A percentile compares a stretch with the other conserved stretches of the same genome.
These are phyloP conservation scores for rat (Rattus norvegicus) DNA, from an alignment of 2,113 vertebrate genomes.

Conservation along the genomic window DNA sequence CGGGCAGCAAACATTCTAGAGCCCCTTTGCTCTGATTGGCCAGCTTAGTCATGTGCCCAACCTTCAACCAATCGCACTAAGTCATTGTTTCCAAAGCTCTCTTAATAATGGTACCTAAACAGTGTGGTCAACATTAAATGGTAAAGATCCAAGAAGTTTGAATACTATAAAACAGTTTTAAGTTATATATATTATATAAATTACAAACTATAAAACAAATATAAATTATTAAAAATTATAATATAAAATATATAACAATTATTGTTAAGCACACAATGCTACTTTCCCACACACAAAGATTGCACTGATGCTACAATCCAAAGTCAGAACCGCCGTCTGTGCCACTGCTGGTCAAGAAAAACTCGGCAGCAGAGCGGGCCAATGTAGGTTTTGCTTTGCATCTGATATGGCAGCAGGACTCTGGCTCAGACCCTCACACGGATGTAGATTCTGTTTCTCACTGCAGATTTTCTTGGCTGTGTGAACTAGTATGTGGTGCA, in stretches of 20 bases:
- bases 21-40: background rate
- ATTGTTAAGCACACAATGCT: background rate
- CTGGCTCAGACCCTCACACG: background rate
- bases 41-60: background rate
- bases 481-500: background rate
- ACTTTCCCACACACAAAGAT: background rate
- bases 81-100: background rate
- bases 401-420: background rate
- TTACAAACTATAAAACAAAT: constrained; percentile 1
- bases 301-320: background rate
- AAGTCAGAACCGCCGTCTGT: background rate
- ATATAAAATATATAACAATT: background rate
- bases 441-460: background rate
- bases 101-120: background rate
- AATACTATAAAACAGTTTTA: background rate
- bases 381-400: background rate
- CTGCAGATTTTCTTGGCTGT: background rate
- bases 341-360: background rate
- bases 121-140: background rate
- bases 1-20: background rate
- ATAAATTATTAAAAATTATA: background rate
- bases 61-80: background rate
- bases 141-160: background rate
- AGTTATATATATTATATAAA: background rate
- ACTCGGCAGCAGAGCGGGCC: background rate